These are phyloP conservation scores for Parnassius mnemosyne DNA, from an alignment of 2,888 invertebrate genomes.

Conservation along the genomic window DNA sequence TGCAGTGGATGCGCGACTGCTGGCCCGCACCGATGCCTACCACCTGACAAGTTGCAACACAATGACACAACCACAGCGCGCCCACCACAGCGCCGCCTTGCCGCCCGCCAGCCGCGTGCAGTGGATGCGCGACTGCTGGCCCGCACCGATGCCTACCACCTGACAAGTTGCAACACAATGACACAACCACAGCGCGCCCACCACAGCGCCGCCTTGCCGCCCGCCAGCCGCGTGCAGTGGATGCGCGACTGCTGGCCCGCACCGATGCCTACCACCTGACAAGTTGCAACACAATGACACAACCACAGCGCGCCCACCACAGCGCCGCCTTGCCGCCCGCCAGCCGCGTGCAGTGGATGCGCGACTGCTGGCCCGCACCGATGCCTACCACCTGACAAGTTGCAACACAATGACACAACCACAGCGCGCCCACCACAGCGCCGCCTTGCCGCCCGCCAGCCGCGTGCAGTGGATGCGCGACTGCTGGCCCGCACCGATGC, in stretches of 20 bases:
- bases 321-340: constrained; percentile 94
- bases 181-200: constrained; percentile 88
- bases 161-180: constrained; percentile 42
- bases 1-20: constrained; percentile 99
- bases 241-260: constrained; percentile 99
- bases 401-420: neutral
- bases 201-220: constrained; percentile 95
- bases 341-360: constrained; percentile 96
- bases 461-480: constrained; percentile 99
- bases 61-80: neutral
- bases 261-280: constrained; percentile 94
- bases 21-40: constrained; percentile 99
- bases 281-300: neutral
- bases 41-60: constrained; percentile 70
- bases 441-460: constrained; percentile 49
- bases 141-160: constrained; percentile 98
- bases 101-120: constrained; percentile 87
- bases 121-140: constrained; percentile 98
- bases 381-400: constrained; percentile 90
- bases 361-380: constrained; percentile 99
- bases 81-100: no score
- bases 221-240: constrained; percentile 96
- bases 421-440: no score
- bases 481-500: constrained; percentile 99
- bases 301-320: constrained; percentile 92